Conservation (phyloP, 2,113 vertebrate genomes). For the Pogona vitticeps region DNA sequence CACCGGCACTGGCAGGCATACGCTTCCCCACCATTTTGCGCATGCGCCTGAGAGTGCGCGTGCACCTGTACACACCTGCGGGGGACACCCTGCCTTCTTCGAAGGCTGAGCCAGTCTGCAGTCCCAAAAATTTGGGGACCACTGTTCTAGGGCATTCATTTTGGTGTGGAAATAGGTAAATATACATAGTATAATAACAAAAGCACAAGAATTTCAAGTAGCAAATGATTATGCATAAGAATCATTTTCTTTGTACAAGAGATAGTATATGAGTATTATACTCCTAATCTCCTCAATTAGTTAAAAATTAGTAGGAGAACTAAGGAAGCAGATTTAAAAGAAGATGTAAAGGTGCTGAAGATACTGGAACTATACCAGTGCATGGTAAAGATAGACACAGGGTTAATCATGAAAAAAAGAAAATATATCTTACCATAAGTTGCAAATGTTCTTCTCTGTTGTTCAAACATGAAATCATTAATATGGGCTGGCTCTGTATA, state of each 20-base stretch:
- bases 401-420: neutral
- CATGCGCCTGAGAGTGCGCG: too few relatives aligned
- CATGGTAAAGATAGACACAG: neutral
- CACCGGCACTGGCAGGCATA: too few relatives aligned
- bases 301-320: neutral
- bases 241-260: neutral
- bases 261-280: neutral
- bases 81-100: too few relatives aligned
- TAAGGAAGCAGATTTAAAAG: neutral
- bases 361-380: neutral
- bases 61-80: too few relatives aligned
- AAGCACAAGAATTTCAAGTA: neutral
- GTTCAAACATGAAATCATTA: conserved; percentile 99
- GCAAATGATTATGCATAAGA: neutral
- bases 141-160: neutral
- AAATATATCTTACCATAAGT: conserved; percentile 84
- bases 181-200: neutral
- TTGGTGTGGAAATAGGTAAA: neutral
- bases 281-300: neutral
- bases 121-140: too few relatives aligned
- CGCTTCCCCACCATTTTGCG: too few relatives aligned
- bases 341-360: neutral
- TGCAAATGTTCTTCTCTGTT: conserved; percentile 95
- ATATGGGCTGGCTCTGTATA: conserved; percentile 96
- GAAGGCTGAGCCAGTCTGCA: too few relatives aligned